A percentile compares a stretch with the other conserved stretches of the same genome.
phyloP scores from a whole-genome alignment of 2,888 invertebrate species.

The Brachyopa scutellaris region DNA sequence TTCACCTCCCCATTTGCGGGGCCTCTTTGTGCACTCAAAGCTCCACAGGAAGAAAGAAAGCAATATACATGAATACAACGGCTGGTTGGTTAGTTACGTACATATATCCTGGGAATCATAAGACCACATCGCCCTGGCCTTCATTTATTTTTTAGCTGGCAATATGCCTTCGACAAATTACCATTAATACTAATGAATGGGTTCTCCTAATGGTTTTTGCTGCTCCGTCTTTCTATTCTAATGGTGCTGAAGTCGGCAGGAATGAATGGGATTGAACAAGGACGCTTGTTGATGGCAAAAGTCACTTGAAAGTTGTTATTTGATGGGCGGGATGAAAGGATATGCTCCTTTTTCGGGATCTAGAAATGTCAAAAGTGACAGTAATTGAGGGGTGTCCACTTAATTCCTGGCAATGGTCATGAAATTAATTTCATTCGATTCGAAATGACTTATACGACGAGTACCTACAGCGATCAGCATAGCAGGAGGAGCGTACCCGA shows the following conservation, averaged over 20 bases:
- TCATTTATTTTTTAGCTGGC: slow-evolving; percentile 60
- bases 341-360: slow-evolving; percentile 24
- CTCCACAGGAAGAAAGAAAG: slow-evolving; percentile 20
- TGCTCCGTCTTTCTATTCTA: slow-evolving; percentile 38
- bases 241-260: slow-evolving; percentile 31
- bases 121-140: slow-evolving; percentile 29
- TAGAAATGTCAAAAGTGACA: slow-evolving; percentile 31
- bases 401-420: slow-evolving; percentile 30
- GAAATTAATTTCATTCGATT: slow-evolving; percentile 51
- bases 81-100: neutral
- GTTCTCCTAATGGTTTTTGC: slow-evolving; percentile 59
- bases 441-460: slow-evolving; percentile 8
- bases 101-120: slow-evolving; percentile 33
- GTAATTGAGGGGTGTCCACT: slow-evolving; percentile 24
- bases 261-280: slow-evolving; percentile 31
- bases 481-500: too few species aligned
- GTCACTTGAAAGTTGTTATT: slow-evolving; percentile 30
- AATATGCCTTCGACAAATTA: slow-evolving; percentile 67
- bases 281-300: slow-evolving; percentile 29
- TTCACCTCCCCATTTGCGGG: neutral
- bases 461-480: neutral
- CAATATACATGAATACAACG: slow-evolving; percentile 23
- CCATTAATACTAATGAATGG: slow-evolving; percentile 68
- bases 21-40: slow-evolving; percentile 6
- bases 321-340: slow-evolving; percentile 25